These are phyloP conservation scores for Cetonia aurata DNA, from an alignment of 2,888 invertebrate species.

Conservation along the genomic window DNA sequence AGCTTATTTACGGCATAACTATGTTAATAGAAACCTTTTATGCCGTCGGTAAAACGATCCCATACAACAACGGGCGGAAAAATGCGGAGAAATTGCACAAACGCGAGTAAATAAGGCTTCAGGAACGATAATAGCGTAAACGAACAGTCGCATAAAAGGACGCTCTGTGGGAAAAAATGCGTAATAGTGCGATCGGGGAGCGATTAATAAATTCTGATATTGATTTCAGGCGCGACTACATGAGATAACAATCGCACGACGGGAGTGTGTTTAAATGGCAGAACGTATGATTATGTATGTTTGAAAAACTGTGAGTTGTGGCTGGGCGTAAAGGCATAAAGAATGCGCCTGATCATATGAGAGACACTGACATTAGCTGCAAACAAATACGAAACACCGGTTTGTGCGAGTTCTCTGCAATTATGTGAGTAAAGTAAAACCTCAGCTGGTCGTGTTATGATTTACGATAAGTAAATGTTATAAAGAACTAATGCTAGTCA, in stretches of 20 bases:
- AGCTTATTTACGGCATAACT: constrained; percentile 25
- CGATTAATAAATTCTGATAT: constrained; percentile 29
- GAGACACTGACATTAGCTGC: not conserved
- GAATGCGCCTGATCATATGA: constrained; percentile 10
- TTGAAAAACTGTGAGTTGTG: constrained; percentile 16
- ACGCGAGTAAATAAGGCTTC: constrained; percentile 16
- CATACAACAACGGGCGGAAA: constrained; percentile 7
- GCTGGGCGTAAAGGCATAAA: constrained; percentile 10
- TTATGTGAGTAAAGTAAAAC: constrained; percentile 8
- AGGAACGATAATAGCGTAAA: constrained; percentile 34
- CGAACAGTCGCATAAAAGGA: constrained; percentile 24
- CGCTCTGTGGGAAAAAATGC: constrained; percentile 30
- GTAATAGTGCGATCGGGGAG: constrained; percentile 29
- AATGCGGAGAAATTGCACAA: constrained; percentile 32
- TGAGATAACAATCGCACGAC: constrained; percentile 27
- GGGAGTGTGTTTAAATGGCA: constrained; percentile 10
- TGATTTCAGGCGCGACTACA: constrained; percentile 17
- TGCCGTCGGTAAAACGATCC: constrained; percentile 7
- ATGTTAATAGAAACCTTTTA: constrained; percentile 40
- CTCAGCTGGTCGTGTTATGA: constrained; percentile 9
- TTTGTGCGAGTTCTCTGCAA: constrained; percentile 14
- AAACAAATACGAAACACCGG: constrained; percentile 7
- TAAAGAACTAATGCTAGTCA: constrained; percentile 25
- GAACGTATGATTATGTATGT: constrained; percentile 24
- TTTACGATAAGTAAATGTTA: constrained; percentile 30